Conservation (phyloP, 2,888 invertebrate species). For the Amiota communis region DNA sequence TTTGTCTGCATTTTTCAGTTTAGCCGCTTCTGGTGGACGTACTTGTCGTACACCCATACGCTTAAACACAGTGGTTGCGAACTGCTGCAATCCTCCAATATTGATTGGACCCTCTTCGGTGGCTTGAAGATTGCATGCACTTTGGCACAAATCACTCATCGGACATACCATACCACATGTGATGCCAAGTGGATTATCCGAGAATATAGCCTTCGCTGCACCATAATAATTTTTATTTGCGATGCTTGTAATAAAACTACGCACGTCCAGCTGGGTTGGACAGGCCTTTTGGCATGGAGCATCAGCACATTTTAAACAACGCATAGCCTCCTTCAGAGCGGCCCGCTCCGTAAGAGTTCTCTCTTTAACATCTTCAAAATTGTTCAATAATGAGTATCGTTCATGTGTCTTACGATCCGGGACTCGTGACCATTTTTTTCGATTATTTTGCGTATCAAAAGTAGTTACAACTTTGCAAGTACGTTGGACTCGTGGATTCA, state of each 20-base stretch:
- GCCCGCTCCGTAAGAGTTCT: constrained; percentile 98
- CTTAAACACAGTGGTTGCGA: constrained; percentile 96
- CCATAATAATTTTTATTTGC: constrained; percentile 90
- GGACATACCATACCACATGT: constrained; percentile 98
- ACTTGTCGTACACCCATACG: constrained; percentile 94
- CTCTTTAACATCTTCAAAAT: constrained; percentile 98
- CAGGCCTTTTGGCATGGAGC: constrained; percentile 99
- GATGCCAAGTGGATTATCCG: constrained; percentile 94
- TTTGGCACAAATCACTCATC: constrained; percentile 96
- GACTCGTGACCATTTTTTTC: constrained; percentile 97
- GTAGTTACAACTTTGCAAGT: constrained; percentile 88
- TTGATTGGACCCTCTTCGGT: constrained; percentile 97
- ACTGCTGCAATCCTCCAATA: constrained; percentile 97
- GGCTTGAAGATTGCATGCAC: constrained; percentile 94
- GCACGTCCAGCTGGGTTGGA: constrained; percentile 97
- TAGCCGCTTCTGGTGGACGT: constrained; percentile 81
- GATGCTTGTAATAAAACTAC: constrained; percentile 92
- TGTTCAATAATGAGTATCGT: constrained; percentile 80
- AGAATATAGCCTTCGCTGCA: constrained; percentile 92
- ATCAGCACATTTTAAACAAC: constrained; percentile 94
- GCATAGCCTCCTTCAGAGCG: constrained; percentile 89
- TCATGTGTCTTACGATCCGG: constrained; percentile 78
- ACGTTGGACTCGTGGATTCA: constrained; percentile 88
- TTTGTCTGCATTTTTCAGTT: constrained; percentile 72
- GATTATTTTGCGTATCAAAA: constrained; percentile 86